Percentiles rank a stretch among this genome's conserved stretches.
These are phyloP conservation scores for Lepus americanus DNA, from an alignment of 2,113 vertebrate species.

Conservation along the genomic window DNA sequence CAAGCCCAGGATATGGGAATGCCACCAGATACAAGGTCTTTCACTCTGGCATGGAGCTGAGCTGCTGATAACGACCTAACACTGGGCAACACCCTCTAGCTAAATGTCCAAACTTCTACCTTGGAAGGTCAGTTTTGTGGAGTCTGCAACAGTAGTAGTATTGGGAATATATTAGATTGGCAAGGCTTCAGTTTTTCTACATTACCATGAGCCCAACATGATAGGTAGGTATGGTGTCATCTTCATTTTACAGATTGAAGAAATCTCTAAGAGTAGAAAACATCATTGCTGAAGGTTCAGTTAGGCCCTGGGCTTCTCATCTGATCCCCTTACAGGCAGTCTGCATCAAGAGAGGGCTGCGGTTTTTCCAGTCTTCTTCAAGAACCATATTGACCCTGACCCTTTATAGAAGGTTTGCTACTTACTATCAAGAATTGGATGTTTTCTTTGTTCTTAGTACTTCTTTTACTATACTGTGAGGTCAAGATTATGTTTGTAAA, in stretches of 20 bases:
- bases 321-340: too few relatives aligned
- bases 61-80: fast-evolving
- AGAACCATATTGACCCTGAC: fast-evolving
- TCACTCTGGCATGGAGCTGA: background rate
- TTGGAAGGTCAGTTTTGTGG: background rate
- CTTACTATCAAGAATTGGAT: background rate
- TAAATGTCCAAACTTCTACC: too few relatives aligned
- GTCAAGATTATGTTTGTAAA: background rate
- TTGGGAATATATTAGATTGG: fast-evolving
- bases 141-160: fast-evolving
- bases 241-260: background rate
- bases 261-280: background rate
- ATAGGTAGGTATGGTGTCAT: background rate
- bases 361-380: background rate
- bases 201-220: background rate
- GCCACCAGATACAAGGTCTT: background rate
- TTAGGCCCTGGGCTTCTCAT: background rate
- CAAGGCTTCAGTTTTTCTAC: background rate
- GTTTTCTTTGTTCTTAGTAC: background rate
- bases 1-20: background rate
- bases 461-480: background rate
- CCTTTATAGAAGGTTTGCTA: too few relatives aligned
- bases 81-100: fast-evolving
- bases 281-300: fast-evolving
- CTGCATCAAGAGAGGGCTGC: background rate